These are phyloP conservation scores for Drosophila sp. DNA, from an alignment of 1,140 invertebrate genomes.

Conservation along the genomic window DNA sequence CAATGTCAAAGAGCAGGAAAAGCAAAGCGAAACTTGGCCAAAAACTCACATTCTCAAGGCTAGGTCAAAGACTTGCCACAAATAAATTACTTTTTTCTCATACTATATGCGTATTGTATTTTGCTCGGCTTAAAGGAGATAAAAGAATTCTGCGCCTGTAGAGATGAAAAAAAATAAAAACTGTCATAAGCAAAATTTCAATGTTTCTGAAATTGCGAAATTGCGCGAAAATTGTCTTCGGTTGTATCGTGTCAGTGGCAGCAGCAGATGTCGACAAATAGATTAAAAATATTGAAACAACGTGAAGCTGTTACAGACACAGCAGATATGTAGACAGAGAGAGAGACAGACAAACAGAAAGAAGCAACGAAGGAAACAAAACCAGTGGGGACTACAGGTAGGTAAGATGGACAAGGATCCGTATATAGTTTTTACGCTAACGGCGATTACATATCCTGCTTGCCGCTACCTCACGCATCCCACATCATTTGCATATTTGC, in stretches of 20 bases:
- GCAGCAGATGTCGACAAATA: slow-evolving; percentile 35
- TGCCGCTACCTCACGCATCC: slow-evolving; percentile 23
- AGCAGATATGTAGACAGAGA: slow-evolving; percentile 9
- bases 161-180: slow-evolving; percentile 54
- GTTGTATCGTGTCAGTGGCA: slow-evolving; percentile 51
- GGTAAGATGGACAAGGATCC: slow-evolving; percentile 20
- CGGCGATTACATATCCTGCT: slow-evolving; percentile 42
- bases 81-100: slow-evolving; percentile 18
- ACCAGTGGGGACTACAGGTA: slow-evolving; percentile 49
- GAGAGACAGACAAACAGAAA: background rate
- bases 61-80: slow-evolving; percentile 25
- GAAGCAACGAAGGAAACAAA: background rate
- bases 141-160: slow-evolving; percentile 24
- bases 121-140: slow-evolving; percentile 10
- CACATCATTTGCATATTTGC: slow-evolving; percentile 68
- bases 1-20: slow-evolving; percentile 27
- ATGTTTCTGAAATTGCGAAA: slow-evolving; percentile 41
- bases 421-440: background rate
- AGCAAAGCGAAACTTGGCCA: slow-evolving; percentile 6
- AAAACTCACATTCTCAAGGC: slow-evolving; percentile 15
- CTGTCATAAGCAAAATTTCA: slow-evolving; percentile 48
- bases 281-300: slow-evolving; percentile 74
- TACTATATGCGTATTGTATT: background rate
- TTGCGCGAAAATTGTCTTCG: slow-evolving; percentile 65
- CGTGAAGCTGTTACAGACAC: slow-evolving; percentile 25